Conservation (phyloP, 2,113 vertebrate species). For the Porphyrio hochstetteri region DNA sequence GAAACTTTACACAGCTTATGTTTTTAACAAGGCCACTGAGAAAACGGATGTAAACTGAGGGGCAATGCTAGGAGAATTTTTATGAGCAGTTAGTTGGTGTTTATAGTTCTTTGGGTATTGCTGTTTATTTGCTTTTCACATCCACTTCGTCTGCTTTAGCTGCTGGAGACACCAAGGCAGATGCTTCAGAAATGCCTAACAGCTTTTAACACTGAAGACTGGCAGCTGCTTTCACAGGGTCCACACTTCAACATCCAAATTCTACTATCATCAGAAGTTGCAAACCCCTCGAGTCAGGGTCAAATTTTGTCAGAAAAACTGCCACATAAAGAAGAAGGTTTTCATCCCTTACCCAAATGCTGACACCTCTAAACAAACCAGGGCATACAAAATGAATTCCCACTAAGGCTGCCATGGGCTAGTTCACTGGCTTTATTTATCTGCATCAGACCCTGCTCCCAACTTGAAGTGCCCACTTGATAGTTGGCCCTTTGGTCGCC, state of each 20-base stretch:
- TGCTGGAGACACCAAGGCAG: background rate
- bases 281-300: background rate
- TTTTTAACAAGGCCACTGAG: slow-evolving; percentile 20
- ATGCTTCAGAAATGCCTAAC: background rate
- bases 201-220: background rate
- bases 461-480: background rate
- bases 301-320: background rate
- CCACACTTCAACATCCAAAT: background rate
- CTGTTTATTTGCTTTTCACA: slow-evolving; percentile 32
- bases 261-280: background rate
- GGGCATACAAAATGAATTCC: background rate
- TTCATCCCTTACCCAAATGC: too few species aligned
- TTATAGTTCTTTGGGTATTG: slow-evolving; percentile 14
- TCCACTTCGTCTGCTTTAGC: slow-evolving; percentile 14
- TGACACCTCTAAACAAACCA: background rate
- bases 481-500: background rate
- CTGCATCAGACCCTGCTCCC: background rate
- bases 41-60: slow-evolving; percentile 6
- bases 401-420: background rate
- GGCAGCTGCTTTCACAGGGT: background rate
- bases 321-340: background rate
- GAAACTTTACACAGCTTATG: background rate
- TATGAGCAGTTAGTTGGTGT: slow-evolving; percentile 20
- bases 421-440: background rate
- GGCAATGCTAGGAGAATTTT: slow-evolving; percentile 1